Evolutionary conservation across 2,797 vertebrate species (phyloP).

Genomic region (Gymnocypris eckloni): DNA sequence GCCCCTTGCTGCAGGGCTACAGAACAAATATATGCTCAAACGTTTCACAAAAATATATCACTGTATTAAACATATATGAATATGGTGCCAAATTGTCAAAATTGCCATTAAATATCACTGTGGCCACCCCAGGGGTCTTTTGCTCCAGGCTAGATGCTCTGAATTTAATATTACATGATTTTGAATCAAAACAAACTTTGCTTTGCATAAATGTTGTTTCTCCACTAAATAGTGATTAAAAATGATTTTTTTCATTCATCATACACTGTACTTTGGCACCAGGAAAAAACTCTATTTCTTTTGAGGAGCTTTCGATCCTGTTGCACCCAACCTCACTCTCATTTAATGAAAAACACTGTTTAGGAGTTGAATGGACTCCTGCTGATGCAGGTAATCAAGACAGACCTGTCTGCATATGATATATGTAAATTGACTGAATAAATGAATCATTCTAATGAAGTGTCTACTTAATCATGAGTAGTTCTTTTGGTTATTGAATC

Average conservation of each 20-base stretch:
- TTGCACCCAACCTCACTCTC: background rate
- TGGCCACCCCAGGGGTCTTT: background rate
- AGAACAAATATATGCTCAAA: background rate
- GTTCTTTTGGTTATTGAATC: constrained; percentile 25
- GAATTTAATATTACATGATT: constrained; percentile 19
- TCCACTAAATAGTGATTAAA: background rate
- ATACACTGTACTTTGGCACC: background rate
- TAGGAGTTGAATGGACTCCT: constrained; percentile 1
- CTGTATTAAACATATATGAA: background rate
- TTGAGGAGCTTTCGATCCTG: background rate
- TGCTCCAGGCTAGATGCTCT: background rate
- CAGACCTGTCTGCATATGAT: background rate
- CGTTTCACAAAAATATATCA: background rate
- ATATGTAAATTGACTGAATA: constrained; percentile 3
- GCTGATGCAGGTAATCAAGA: constrained; percentile 6
- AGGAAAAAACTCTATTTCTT: background rate
- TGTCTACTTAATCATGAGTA: background rate
- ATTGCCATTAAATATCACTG: background rate
- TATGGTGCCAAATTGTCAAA: too few relatives aligned
- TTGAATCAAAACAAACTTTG: constrained; percentile 14
- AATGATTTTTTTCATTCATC: background rate
- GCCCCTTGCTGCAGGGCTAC: background rate
- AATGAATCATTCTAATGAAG: background rate
- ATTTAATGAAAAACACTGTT: background rate
- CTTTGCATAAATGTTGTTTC: background rate